A percentile compares a stretch with the other conserved stretches of the same genome.
Conservation (phyloP, 2,888 invertebrate genomes). For the Hydropsyche betteni region DNA sequence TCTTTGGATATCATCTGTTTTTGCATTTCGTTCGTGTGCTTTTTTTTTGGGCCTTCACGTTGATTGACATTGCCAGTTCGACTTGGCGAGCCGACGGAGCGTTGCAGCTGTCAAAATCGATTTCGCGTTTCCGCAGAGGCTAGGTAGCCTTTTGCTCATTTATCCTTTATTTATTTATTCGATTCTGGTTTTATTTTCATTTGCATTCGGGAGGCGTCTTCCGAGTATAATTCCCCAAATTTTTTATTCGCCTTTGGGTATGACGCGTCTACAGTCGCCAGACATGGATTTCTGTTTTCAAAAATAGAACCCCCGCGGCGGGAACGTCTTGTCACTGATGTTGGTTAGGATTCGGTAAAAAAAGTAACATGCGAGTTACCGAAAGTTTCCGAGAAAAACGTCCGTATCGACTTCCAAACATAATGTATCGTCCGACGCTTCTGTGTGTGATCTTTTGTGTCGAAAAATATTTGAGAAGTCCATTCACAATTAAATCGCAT, state of each 20-base stretch:
- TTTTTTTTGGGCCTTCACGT: constrained; percentile 26
- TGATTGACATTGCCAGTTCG: constrained; percentile 1
- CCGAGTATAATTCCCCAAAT: constrained; percentile 37
- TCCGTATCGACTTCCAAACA: constrained; percentile 4
- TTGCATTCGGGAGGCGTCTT: constrained; percentile 45
- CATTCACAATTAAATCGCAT: constrained; percentile 27
- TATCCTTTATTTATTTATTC: neutral
- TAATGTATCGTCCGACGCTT: neutral
- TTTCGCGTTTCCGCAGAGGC: constrained; percentile 44
- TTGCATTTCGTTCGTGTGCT: neutral
- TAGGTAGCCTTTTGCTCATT: constrained; percentile 42
- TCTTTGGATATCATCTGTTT: neutral
- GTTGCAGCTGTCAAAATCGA: constrained; percentile 44
- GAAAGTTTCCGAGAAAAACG: neutral
- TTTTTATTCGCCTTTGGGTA: constrained; percentile 38
- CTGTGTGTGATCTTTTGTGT: constrained; percentile 8
- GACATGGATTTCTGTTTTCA: constrained; percentile 42
- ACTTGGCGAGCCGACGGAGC: neutral
- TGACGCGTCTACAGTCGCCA: constrained; percentile 34
- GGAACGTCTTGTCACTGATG: constrained; percentile 39
- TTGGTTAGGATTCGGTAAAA: too few relatives aligned
- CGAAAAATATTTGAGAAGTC: neutral
- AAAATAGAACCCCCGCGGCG: constrained; percentile 49
- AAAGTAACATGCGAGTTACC: too few relatives aligned
- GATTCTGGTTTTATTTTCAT: constrained; percentile 41